Percentiles rank a stretch among this genome's conserved stretches.
Evolutionary conservation across 1,140 invertebrate genomes (phyloP).

Genomic region (Physella acuta): DNA sequence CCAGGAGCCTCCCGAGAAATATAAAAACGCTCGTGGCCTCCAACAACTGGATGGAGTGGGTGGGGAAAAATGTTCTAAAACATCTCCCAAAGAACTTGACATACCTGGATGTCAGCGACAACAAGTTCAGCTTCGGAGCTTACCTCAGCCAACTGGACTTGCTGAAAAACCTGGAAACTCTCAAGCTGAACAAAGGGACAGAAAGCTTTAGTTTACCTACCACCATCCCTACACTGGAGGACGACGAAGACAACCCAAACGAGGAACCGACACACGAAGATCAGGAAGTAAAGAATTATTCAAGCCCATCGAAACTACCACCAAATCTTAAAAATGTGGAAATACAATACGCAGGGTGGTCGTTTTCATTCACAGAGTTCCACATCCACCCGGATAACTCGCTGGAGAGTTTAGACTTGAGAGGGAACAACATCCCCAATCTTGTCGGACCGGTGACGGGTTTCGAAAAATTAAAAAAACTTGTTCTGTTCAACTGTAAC

Average conservation of each 20-base stretch:
- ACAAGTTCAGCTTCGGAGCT: not conserved
- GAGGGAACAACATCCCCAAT: not conserved
- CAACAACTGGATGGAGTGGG: not conserved
- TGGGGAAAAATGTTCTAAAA: not conserved
- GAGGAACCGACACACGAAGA: not conserved
- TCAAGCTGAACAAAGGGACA: not conserved
- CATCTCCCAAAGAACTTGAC: not conserved
- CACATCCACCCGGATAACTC: not conserved
- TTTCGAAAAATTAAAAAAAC: not conserved
- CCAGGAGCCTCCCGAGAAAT: not conserved
- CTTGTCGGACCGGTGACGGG: not conserved
- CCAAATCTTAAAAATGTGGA: not conserved
- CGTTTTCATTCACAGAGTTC: not conserved
- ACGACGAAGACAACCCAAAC: no score
- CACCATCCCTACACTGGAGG: no score
- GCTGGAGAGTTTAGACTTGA: not conserved
- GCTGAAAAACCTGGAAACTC: not conserved
- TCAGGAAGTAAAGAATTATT: not conserved
- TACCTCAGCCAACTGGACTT: not conserved
- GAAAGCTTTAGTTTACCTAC: not conserved
- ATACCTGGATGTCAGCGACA: not conserved
- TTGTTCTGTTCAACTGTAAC: not conserved
- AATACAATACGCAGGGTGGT: not conserved
- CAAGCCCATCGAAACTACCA: not conserved
- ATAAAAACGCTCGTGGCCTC: not conserved